phyloP scores from a whole-genome alignment of 2,797 vertebrate genomes.

The Diplodus puntazzo region DNA sequence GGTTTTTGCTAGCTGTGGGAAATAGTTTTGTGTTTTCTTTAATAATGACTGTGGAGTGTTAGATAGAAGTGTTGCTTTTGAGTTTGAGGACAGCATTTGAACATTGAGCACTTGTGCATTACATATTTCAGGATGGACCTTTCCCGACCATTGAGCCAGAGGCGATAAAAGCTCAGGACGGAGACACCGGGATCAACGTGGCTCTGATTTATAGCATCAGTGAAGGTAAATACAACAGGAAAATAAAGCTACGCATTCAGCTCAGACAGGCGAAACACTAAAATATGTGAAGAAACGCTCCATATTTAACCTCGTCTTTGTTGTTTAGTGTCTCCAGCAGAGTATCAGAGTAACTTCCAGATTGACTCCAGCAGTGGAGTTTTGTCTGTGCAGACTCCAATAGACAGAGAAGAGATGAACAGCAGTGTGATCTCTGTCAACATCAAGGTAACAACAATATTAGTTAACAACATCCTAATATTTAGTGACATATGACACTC shows the following conservation, averaged over 20 bases:
- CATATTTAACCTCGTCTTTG: background rate
- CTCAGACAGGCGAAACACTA: background rate
- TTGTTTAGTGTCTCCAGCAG: constrained; percentile 78
- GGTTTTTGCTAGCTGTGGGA: no score
- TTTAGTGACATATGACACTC: no score
- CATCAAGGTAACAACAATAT: constrained; percentile 80
- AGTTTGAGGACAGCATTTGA: background rate
- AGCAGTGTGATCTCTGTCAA: constrained; percentile 62
- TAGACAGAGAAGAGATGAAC: constrained; percentile 84
- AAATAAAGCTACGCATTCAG: background rate
- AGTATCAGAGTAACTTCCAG: constrained; percentile 62
- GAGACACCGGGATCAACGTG: constrained; percentile 86
- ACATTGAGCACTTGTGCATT: background rate
- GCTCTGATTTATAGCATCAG: constrained; percentile 83
- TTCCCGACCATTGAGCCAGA: constrained; percentile 77
- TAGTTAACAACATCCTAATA: constrained; percentile 48
- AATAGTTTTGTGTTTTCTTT: no score
- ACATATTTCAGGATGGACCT: constrained; percentile 66
- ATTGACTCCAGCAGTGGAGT: constrained; percentile 74
- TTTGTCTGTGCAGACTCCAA: constrained; percentile 64
- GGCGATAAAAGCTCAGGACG: constrained; percentile 85
- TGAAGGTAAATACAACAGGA: constrained; percentile 67
- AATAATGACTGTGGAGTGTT: no score
- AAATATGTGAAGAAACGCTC: background rate
- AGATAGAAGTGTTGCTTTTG: no score